These are phyloP conservation scores for Cephalotes varians DNA, from an alignment of 2,888 invertebrate genomes.

Conservation along the genomic window DNA sequence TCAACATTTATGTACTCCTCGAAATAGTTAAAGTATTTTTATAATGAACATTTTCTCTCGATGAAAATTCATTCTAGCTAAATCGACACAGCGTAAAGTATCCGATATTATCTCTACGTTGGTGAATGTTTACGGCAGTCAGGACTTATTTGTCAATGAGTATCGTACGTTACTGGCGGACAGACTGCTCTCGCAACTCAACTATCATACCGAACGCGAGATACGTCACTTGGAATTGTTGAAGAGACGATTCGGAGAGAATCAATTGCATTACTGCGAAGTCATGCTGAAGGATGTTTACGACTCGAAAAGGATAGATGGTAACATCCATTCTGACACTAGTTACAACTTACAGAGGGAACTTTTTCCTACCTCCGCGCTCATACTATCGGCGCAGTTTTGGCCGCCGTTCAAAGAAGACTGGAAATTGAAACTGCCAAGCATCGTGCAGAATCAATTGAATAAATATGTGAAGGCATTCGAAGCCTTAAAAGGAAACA, in stretches of 20 bases:
- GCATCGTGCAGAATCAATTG: constrained; percentile 92
- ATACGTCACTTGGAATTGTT: constrained; percentile 96
- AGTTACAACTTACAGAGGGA: constrained; percentile 86
- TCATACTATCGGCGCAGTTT: constrained; percentile 99
- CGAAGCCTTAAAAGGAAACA: constrained; percentile 96
- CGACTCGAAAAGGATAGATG: constrained; percentile 97
- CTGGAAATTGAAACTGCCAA: constrained; percentile 93
- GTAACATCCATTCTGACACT: constrained; percentile 92
- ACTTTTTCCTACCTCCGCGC: constrained; percentile 91
- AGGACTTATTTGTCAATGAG: constrained; percentile 99
- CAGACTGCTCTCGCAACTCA: constrained; percentile 92
- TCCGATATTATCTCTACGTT: constrained; percentile 99
- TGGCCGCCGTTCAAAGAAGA: constrained; percentile 99
- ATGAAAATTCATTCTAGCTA: constrained; percentile 83
- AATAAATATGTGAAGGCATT: constrained; percentile 95
- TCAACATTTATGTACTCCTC: not conserved
- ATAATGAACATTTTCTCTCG: not conserved
- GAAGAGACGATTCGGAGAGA: constrained; percentile 97
- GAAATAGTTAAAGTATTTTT: constrained; percentile 17
- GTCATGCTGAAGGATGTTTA: constrained; percentile 99
- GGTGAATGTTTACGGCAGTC: constrained; percentile 99
- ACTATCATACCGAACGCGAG: constrained; percentile 96
- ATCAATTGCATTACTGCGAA: constrained; percentile 98
- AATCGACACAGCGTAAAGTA: constrained; percentile 88
- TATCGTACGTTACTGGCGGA: constrained; percentile 98